Evolutionary conservation across 2,797 vertebrate species (phyloP), one percentile per base, ranked within the genome.

Genomic region (Serranus cabrilla): DNA sequence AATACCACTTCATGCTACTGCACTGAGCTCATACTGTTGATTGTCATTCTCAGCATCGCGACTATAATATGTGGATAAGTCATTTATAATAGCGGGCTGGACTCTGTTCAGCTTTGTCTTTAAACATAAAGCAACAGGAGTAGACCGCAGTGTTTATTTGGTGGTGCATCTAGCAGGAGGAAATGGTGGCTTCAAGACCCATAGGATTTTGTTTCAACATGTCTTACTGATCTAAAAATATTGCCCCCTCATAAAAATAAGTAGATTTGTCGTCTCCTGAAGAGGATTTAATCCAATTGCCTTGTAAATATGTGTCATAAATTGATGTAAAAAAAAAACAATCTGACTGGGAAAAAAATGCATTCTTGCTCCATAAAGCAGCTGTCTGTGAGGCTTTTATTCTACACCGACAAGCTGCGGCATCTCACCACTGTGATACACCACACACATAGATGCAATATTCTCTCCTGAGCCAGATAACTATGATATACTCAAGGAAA

Each of bases 1-100:
- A 70, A 83, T 72, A 68, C 68, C 55, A 62, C 82, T 87, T 75
- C 57, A 72, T 83, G 72, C 75, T 58, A 37, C 62, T 63, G 52
- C 62, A 52, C 57, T 40, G 58, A 56, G 55, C 55, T 74, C 57
- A 60, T 6, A 23, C 54, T 67, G 64, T 31, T 68, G 59, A 84
- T 73, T 80, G 74, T 70, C 87, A 76, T 70, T 77, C 56, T 65
- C 71, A 58, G 64, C 52, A 14, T 37, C 18, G 17, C 4, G 1
- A 20, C 51, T 21, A 20, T 78, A 74, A 78, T 25, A 66, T 16
- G 12, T 46, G 57, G 18, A 43, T 49, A 45, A 71, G 67, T 76
- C 16, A 55, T 78, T 79, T 57, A 40, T 60, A 74, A 78, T 1
- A 70, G 23, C 37, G 45, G 34, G 14, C 47, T 2, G 46, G 55